Evolutionary conservation across 2,888 invertebrate species (phyloP).

Genomic region (Harpalus rufipes): DNA sequence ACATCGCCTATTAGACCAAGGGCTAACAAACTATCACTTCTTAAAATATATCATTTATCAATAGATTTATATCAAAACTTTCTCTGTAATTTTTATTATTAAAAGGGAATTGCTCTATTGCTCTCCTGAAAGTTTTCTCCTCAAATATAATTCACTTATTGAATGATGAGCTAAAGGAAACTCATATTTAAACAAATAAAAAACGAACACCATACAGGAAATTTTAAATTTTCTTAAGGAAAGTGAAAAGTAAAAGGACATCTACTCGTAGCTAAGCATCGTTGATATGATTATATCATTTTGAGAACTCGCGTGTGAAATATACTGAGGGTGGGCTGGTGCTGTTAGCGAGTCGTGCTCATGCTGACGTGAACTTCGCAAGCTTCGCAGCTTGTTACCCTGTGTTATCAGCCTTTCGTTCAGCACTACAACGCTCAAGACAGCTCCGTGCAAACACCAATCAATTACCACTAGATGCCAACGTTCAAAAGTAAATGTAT

Average conservation of each 20-base stretch:
- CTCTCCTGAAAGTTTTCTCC: too few relatives aligned
- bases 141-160: too few relatives aligned
- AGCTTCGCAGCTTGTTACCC: conserved; percentile 20
- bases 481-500: too few relatives aligned
- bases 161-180: too few relatives aligned
- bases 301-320: conserved; percentile 26
- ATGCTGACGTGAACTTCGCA: conserved; percentile 3
- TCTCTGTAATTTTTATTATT: too few relatives aligned
- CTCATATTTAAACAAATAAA: too few relatives aligned
- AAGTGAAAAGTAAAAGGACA: conserved; percentile 12
- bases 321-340: neutral
- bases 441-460: conserved; percentile 48
- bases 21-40: too few relatives aligned
- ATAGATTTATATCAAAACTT: too few relatives aligned
- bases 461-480: conserved; percentile 35
- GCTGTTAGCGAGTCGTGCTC: conserved; percentile 13
- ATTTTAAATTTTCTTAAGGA: neutral
- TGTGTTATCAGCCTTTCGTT: conserved; percentile 29
- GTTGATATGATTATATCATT: conserved; percentile 34
- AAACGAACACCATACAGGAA: neutral
- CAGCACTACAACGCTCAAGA: conserved; percentile 22
- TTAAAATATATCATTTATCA: too few relatives aligned
- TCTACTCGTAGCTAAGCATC: conserved; percentile 6
- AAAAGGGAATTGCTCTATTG: too few relatives aligned
- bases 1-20: too few relatives aligned